Evolutionary conservation across 2,888 invertebrate species (phyloP).

Genomic region (Caradrina kadenii): DNA sequence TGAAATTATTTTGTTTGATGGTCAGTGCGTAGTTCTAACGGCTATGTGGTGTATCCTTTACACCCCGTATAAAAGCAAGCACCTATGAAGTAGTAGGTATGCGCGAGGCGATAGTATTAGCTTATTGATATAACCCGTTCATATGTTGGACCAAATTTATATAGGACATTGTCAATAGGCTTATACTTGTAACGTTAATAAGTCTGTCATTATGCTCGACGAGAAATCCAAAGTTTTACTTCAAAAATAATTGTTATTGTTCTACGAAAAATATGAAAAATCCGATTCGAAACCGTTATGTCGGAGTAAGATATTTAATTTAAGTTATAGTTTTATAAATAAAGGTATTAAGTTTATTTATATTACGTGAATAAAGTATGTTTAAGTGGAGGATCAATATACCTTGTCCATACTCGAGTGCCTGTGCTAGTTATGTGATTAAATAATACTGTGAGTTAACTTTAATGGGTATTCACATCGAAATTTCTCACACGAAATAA

Average conservation of each 20-base stretch:
- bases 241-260: slow-evolving; percentile 56
- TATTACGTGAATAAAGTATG: slow-evolving; percentile 71
- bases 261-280: slow-evolving; percentile 49
- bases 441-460: slow-evolving; percentile 66
- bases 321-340: slow-evolving; percentile 65
- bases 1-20: too few species aligned
- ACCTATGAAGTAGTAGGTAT: slow-evolving; percentile 32
- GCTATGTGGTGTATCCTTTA: too few species aligned
- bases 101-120: slow-evolving; percentile 70
- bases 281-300: slow-evolving; percentile 58
- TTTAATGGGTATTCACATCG: slow-evolving; percentile 61
- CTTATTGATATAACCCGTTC: slow-evolving; percentile 71
- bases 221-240: slow-evolving; percentile 62
- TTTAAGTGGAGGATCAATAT: slow-evolving; percentile 60
- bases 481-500: slow-evolving; percentile 72
- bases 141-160: slow-evolving; percentile 61
- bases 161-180: slow-evolving; percentile 67
- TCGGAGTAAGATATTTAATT: slow-evolving; percentile 64
- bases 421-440: slow-evolving; percentile 73
- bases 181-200: slow-evolving; percentile 60
- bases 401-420: slow-evolving; percentile 75
- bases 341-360: slow-evolving; percentile 74
- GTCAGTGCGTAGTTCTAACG: too few species aligned
- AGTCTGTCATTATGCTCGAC: slow-evolving; percentile 54
- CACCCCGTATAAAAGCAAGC: slow-evolving; percentile 3